Evolutionary conservation across 1,140 invertebrate genomes (phyloP).

Genomic region (Apocrypta bakeri): DNA sequence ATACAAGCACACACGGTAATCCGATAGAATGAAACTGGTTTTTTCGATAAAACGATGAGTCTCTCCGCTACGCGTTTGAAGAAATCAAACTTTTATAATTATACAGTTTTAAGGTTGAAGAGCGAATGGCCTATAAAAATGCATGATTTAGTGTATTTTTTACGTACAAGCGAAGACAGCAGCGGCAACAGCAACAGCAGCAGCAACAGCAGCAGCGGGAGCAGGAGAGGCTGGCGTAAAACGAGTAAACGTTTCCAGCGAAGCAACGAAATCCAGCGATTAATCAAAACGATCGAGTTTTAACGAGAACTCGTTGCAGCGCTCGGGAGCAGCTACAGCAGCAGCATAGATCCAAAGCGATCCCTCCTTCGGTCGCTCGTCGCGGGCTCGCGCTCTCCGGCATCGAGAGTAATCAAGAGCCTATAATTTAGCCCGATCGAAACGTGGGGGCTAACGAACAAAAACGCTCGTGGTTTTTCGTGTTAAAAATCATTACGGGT

Average conservation of each 20-base stretch:
- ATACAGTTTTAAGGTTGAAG: slow-evolving; percentile 21
- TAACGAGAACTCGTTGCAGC: slow-evolving; percentile 60
- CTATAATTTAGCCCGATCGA: slow-evolving; percentile 75
- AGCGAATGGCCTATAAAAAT: slow-evolving; percentile 40
- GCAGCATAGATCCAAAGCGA: slow-evolving; percentile 53
- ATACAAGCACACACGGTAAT: not conserved
- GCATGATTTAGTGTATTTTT: slow-evolving; percentile 43
- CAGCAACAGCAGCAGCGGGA: not conserved
- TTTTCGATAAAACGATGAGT: slow-evolving; percentile 21
- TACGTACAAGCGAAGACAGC: slow-evolving; percentile 6
- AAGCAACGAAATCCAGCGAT: slow-evolving; percentile 46
- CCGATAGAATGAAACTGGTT: slow-evolving; percentile 3
- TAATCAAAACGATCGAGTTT: slow-evolving; percentile 60
- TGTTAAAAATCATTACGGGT: slow-evolving; percentile 71
- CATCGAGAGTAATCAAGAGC: slow-evolving; percentile 72
- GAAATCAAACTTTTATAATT: slow-evolving; percentile 40
- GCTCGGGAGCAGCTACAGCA: not conserved
- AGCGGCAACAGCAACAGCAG: not conserved
- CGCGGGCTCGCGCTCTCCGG: slow-evolving; percentile 33
- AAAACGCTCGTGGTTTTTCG: slow-evolving; percentile 73
- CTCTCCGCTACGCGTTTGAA: not conserved
- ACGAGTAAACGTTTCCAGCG: slow-evolving; percentile 39
- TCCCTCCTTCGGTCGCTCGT: slow-evolving; percentile 46
- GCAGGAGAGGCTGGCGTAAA: not conserved
- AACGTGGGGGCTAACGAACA: slow-evolving; percentile 72